phyloP scores from a whole-genome alignment of 2,797 vertebrate species.

The Fundulus diaphanus region DNA sequence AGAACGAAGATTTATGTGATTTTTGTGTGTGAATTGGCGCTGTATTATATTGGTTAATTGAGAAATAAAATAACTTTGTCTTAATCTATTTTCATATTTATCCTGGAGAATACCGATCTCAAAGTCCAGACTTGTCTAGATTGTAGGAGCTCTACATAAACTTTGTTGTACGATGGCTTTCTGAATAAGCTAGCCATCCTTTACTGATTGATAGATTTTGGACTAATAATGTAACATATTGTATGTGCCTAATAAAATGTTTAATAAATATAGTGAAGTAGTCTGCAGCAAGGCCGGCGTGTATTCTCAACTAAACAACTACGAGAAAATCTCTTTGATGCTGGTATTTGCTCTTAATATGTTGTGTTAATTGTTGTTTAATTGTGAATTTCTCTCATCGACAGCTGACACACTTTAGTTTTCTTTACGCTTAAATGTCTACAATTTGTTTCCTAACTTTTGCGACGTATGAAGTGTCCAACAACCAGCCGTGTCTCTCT shows the following conservation, averaged over 20 bases:
- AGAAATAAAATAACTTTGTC: too few relatives aligned
- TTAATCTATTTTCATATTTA: too few relatives aligned
- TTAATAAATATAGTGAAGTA: neutral
- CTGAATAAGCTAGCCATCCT: too few relatives aligned
- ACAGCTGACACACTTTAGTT: neutral
- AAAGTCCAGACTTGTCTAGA: too few relatives aligned
- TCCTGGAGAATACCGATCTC: too few relatives aligned
- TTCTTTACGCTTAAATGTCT: neutral
- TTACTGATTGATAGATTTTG: too few relatives aligned
- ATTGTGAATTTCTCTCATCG: neutral
- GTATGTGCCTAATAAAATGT: neutral
- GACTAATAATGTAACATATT: neutral
- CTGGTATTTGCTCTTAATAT: neutral
- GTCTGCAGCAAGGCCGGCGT: neutral
- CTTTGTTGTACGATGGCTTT: too few relatives aligned
- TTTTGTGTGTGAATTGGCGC: too few relatives aligned
- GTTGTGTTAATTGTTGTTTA: neutral
- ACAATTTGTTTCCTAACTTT: neutral
- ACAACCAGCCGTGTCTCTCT: neutral
- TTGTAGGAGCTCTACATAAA: too few relatives aligned
- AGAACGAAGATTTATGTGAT: too few relatives aligned
- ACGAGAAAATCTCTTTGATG: neutral
- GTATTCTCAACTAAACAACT: neutral
- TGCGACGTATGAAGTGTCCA: neutral
- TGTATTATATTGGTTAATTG: too few relatives aligned